Evolutionary conservation across 2,113 vertebrate genomes (phyloP).

Genomic region (Malurus alboscapulatus): DNA sequence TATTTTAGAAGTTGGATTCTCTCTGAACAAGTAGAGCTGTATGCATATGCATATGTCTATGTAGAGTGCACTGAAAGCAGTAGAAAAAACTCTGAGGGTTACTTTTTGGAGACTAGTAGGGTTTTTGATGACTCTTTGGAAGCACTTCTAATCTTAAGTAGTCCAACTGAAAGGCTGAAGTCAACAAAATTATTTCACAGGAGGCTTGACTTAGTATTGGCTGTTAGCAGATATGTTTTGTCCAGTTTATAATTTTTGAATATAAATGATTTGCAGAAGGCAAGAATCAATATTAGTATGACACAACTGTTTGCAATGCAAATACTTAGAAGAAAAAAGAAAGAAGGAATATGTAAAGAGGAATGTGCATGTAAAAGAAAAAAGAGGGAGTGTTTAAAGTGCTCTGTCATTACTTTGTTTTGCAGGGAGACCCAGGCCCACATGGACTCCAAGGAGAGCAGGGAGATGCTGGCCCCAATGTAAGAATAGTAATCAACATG

Average conservation of each 20-base stretch:
- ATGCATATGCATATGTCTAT: neutral
- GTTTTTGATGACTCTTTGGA: neutral
- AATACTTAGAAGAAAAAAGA: neutral
- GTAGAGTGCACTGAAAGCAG: neutral
- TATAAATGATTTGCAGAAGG: neutral
- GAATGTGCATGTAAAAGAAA: neutral
- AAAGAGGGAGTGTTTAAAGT: neutral
- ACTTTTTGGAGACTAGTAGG: neutral
- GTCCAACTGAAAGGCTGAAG: neutral
- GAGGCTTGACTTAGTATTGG: neutral
- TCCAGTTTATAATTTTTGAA: neutral
- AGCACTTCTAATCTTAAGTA: neutral
- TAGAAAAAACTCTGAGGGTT: neutral
- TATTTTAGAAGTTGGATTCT: neutral
- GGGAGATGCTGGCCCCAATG: slow-evolving; percentile 44
- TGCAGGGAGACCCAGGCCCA: slow-evolving; percentile 56
- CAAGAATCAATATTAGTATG: neutral
- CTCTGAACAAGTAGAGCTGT: neutral
- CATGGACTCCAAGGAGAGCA: slow-evolving; percentile 27
- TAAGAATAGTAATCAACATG: neutral
- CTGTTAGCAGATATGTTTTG: neutral
- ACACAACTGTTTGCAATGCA: neutral
- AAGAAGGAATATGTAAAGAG: neutral
- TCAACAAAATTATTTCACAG: neutral
- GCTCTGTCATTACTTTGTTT: neutral